Conservation (phyloP, 1,140 invertebrate species). For the Chymomyza costata region DNA sequence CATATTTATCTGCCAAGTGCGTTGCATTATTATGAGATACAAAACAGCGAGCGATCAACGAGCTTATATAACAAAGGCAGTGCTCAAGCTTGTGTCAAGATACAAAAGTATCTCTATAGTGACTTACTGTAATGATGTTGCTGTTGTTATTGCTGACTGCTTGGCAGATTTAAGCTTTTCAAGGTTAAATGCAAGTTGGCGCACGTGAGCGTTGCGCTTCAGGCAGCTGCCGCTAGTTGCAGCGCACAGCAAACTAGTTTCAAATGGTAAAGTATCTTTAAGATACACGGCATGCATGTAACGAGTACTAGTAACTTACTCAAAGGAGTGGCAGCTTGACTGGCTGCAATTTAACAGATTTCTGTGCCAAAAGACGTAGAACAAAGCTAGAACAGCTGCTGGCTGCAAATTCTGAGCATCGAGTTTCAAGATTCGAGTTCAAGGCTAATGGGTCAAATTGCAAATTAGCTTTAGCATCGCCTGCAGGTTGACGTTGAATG, state of each 20-base stretch:
- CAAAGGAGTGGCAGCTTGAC: conserved; percentile 49
- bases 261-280: conserved; percentile 65
- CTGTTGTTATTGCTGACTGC: conserved; percentile 24
- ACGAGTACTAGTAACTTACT: conserved; percentile 17
- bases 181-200: conserved; percentile 48
- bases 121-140: conserved; percentile 52
- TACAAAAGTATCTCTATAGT: background rate
- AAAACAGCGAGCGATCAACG: background rate
- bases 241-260: conserved; percentile 59
- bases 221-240: conserved; percentile 30
- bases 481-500: conserved; percentile 67
- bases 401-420: no score
- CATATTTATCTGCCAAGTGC: conserved; percentile 45
- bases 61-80: conserved; percentile 50
- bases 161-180: conserved; percentile 47
- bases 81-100: conserved; percentile 4
- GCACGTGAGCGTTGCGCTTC: conserved; percentile 53
- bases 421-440: conserved; percentile 60
- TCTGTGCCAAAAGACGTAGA: no score
- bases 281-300: conserved; percentile 54
- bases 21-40: conserved; percentile 5
- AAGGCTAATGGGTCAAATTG: conserved; percentile 69
- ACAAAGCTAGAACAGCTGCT: no score
- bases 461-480: conserved; percentile 45
- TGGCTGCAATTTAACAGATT: conserved; percentile 53